Percentiles rank a stretch among this genome's conserved stretches.
Conservation (phyloP, 2,113 vertebrate species). For the Lophura nycthemera region DNA sequence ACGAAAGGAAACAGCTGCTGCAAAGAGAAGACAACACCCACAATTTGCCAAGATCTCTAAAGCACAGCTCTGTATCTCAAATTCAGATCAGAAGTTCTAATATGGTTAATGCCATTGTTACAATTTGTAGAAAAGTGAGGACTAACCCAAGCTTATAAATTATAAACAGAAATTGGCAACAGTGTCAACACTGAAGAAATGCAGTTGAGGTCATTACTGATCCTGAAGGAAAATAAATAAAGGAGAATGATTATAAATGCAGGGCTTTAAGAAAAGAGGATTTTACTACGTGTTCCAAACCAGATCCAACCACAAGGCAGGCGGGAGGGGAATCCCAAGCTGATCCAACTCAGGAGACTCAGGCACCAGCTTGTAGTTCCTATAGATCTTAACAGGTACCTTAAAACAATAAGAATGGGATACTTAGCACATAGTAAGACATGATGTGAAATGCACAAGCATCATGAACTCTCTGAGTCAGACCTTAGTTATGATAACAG, state of each 20-base stretch:
- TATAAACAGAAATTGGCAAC: not conserved
- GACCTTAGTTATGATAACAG: not conserved
- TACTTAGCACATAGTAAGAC: not conserved
- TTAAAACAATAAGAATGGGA: not conserved
- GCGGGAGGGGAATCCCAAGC: not conserved
- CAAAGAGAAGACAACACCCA: slow-evolving; percentile 21
- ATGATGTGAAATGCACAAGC: not conserved
- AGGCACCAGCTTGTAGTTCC: not conserved
- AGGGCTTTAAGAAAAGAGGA: not conserved
- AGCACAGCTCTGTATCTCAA: not conserved
- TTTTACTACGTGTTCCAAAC: not conserved
- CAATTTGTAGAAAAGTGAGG: not conserved
- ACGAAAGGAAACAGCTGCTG: slow-evolving; percentile 59
- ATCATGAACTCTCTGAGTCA: not conserved
- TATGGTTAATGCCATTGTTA: not conserved
- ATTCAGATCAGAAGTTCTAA: not conserved
- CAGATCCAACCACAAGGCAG: not conserved
- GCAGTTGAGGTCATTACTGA: not conserved
- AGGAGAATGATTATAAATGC: not conserved
- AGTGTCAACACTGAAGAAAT: slow-evolving; percentile 1
- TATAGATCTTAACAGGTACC: not conserved
- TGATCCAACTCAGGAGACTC: not conserved
- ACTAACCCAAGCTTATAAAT: not conserved
- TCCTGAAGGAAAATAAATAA: not conserved
- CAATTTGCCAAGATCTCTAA: slow-evolving; percentile 43